These are phyloP conservation scores for Heterohyrax brucei DNA, from an alignment of 2,797 vertebrate species.

Conservation along the genomic window DNA sequence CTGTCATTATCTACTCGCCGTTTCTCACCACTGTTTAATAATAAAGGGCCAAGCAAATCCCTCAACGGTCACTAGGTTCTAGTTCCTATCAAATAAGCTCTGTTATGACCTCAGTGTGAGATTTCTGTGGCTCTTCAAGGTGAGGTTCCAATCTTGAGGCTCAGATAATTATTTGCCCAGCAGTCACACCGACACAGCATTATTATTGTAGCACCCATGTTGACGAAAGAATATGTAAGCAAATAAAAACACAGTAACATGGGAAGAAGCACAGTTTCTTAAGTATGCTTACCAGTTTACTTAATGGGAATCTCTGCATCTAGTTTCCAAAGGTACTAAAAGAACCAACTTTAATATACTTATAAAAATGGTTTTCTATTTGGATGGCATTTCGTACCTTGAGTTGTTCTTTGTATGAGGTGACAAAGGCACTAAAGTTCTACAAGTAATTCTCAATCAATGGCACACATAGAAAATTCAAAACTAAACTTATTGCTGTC, in stretches of 20 bases:
- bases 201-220: background rate
- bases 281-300: background rate
- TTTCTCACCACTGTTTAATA: background rate
- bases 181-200: background rate
- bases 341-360: background rate
- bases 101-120: background rate
- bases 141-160: background rate
- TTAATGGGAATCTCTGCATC: background rate
- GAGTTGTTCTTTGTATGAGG: background rate
- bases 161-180: background rate
- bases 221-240: background rate
- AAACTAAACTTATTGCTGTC: too few relatives aligned
- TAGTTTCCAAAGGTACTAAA: conserved; percentile 14
- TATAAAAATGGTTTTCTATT: background rate
- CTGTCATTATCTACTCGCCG: background rate
- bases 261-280: background rate
- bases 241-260: background rate
- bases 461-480: background rate
- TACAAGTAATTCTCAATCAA: background rate
- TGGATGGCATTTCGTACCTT: background rate
- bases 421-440: background rate
- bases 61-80: background rate
- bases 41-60: background rate
- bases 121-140: background rate
- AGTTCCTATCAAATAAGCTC: background rate